Evolutionary conservation across 92 coral and sea anemone genomes (phyloP), one percentile per base, ranked within the genome.

Genomic region (Heliopora coerulea): DNA sequence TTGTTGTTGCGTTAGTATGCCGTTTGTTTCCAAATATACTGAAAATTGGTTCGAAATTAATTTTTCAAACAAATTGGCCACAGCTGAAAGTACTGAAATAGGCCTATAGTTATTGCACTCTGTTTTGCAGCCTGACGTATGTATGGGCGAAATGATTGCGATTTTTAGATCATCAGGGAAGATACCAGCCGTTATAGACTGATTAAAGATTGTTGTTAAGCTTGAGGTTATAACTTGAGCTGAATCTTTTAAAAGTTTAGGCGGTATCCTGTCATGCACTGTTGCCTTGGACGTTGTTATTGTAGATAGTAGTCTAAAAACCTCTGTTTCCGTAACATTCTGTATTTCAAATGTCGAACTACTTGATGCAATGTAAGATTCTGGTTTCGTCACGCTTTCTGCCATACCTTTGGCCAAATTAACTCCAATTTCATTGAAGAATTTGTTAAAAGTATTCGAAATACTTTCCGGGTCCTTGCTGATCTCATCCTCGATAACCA

Each of bases 11-110:
- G 34, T 21, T 29, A 66, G 42, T 40, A 66, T 66, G 39, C 19
- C 9, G 42, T 37, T 28, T 42, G 40, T 11, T 0, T 66, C 39
- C 3, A 66, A 52, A 42, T 64, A 66, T 21, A 21, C 3, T 3
- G 2, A 21, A 24, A 66, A 2, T 25, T 35, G 46, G 1, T 13
- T 21, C 20, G 18, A 66, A 1, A 66, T 24, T 14, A 66, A 24
- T 46, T 29, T 66, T 46, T 66, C 74, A 26, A 42, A 15, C 49
- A 66, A 15, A 19, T 66, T 66, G 6, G 74, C 39, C 2, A 66
- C 28, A n/a, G 26, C 24, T 11, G 58, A 30, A 9, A 66, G 27
- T 10, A 66, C 21, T 40, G 74, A 66, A 21, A 66, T 64, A 17
- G 72, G 72, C 21, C 72, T 35, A 64, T 64, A 64, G 37, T 64